These are phyloP conservation scores for Lepus europaeus DNA, from an alignment of 2,113 vertebrate species.

Conservation along the genomic window DNA sequence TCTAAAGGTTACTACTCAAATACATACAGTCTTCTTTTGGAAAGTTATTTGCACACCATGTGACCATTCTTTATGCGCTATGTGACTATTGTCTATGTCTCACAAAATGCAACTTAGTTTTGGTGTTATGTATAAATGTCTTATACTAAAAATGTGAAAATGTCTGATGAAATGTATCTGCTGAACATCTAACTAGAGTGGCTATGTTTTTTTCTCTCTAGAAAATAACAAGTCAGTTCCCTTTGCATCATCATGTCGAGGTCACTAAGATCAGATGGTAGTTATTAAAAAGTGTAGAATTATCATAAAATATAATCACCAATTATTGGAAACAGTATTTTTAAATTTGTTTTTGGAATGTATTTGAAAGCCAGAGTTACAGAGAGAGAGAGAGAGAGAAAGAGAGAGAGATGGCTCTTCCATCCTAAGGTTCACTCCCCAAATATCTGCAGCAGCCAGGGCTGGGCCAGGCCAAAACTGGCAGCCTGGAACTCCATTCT, in stretches of 20 bases:
- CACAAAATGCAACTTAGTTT: background rate
- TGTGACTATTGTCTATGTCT: slow-evolving; percentile 16
- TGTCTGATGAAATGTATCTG: background rate
- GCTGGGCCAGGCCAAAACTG: too few relatives aligned
- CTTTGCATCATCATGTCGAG: background rate
- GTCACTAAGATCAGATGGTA: background rate
- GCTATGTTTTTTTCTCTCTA: background rate
- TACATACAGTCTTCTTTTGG: slow-evolving; percentile 3
- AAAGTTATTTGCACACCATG: background rate
- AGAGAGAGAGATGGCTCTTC: too few relatives aligned
- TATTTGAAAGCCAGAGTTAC: too few relatives aligned
- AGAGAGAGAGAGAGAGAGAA: too few relatives aligned
- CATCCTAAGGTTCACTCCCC: too few relatives aligned
- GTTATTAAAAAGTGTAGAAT: slow-evolving; percentile 12
- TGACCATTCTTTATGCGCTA: background rate
- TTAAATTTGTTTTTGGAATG: background rate
- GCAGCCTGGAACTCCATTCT: too few relatives aligned
- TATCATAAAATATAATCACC: slow-evolving; percentile 31
- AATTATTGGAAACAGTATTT: background rate
- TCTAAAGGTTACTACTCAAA: slow-evolving; percentile 29
- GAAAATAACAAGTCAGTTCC: slow-evolving; percentile 1
- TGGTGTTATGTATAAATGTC: slow-evolving; percentile 2
- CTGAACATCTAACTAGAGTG: background rate
- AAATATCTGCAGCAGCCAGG: too few relatives aligned
- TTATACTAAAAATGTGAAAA: background rate